phyloP scores from a whole-genome alignment of 2,797 vertebrate species.

The Holocentrus rufus region DNA sequence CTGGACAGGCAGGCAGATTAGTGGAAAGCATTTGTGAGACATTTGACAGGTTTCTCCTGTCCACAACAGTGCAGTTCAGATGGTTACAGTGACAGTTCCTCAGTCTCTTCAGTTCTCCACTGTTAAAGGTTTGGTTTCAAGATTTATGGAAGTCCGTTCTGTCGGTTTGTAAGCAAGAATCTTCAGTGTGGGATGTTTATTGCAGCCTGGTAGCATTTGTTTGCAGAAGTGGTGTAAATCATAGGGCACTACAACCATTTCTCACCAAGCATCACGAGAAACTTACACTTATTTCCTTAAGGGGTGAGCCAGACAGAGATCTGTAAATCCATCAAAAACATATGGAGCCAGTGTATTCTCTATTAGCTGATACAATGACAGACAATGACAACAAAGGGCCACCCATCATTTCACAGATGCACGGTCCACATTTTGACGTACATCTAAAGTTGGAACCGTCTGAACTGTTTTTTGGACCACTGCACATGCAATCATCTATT shows the following conservation, averaged over 20 bases:
- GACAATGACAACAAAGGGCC: too few relatives aligned
- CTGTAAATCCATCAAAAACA: too few relatives aligned
- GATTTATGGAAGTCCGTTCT: not conserved
- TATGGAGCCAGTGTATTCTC: too few relatives aligned
- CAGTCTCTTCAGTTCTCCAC: constrained; percentile 37
- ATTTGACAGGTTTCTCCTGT: constrained; percentile 12
- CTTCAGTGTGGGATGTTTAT: not conserved
- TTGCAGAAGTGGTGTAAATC: not conserved
- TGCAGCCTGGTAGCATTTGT: not conserved
- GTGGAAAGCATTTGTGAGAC: constrained; percentile 76
- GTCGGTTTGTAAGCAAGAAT: not conserved
- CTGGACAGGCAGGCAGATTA: constrained; percentile 27
- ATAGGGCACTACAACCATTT: not conserved
- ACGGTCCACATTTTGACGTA: too few relatives aligned
- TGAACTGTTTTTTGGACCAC: too few relatives aligned
- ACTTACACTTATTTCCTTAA: too few relatives aligned
- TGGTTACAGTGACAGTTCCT: constrained; percentile 31
- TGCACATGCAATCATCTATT: too few relatives aligned
- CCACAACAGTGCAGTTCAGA: constrained; percentile 43
- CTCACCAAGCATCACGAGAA: not conserved
- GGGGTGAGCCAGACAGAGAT: too few relatives aligned
- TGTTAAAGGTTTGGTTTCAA: constrained; percentile 50
- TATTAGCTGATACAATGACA: too few relatives aligned
- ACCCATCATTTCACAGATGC: too few relatives aligned
- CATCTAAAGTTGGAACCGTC: too few relatives aligned